phyloP scores from a whole-genome alignment of 2,797 vertebrate species.

The Coranthus polyacanthus region DNA sequence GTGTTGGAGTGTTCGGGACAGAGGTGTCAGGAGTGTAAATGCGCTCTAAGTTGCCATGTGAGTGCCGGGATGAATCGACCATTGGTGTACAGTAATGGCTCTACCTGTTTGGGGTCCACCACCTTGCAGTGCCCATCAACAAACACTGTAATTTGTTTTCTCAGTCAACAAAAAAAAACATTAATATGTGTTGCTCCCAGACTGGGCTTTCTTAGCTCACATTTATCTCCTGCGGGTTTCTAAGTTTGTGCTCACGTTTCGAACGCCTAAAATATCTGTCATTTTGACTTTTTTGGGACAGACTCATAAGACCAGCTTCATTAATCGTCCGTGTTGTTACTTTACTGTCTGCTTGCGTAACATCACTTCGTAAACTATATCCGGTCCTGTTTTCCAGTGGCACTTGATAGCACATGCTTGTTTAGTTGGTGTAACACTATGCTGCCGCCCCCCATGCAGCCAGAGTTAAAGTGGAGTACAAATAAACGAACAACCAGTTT shows the following conservation, averaged over 20 bases:
- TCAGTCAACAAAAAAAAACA: slow-evolving; percentile 62
- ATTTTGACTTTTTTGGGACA: slow-evolving; percentile 4
- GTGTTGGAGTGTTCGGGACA: slow-evolving; percentile 30
- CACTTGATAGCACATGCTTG: slow-evolving; percentile 61
- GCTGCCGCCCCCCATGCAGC: slow-evolving; percentile 26
- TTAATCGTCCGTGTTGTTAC: slow-evolving; percentile 53
- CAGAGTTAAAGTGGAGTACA: slow-evolving; percentile 12
- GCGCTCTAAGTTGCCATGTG: slow-evolving; percentile 43
- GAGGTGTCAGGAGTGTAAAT: slow-evolving; percentile 58
- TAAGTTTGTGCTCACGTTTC: slow-evolving; percentile 16
- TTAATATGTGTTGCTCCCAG: slow-evolving; percentile 9
- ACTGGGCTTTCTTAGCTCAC: slow-evolving; percentile 8
- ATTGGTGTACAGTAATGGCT: slow-evolving; percentile 39
- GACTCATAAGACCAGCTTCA: slow-evolving; percentile 14
- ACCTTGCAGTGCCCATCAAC: slow-evolving; percentile 45
- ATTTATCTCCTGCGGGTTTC: slow-evolving; percentile 39
- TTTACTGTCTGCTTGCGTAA: slow-evolving; percentile 54
- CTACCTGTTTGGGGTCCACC: slow-evolving; percentile 31
- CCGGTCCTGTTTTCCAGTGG: slow-evolving; percentile 47
- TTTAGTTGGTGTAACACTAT: slow-evolving; percentile 57
- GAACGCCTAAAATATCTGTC: not conserved
- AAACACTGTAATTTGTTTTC: slow-evolving; percentile 70
- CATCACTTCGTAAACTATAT: slow-evolving; percentile 53
- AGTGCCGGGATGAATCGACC: slow-evolving; percentile 57
- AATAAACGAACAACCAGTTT: slow-evolving; percentile 4